phyloP scores from a whole-genome alignment of 2,113 vertebrate genomes.

The Neopipo cinnamomea region DNA sequence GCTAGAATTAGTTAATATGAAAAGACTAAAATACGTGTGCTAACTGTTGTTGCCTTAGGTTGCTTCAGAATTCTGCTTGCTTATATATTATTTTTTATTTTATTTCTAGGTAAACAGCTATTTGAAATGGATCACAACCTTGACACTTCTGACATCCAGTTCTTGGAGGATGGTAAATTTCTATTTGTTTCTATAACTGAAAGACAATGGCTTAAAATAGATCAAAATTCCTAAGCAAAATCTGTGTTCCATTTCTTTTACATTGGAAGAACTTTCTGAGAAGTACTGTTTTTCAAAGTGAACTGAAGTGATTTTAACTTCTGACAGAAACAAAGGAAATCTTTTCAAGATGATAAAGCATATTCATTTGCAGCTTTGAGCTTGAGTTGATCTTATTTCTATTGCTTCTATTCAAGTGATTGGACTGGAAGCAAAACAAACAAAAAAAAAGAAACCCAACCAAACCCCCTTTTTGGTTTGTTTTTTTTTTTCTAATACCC shows the following conservation, averaged over 20 bases:
- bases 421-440: neutral
- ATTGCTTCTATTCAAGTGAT: neutral
- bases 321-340: neutral
- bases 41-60: neutral
- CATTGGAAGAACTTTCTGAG: neutral
- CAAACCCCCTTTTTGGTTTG: neutral
- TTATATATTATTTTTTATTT: neutral
- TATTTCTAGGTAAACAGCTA: conserved; percentile 88
- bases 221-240: neutral
- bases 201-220: neutral
- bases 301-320: neutral
- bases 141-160: conserved; percentile 97
- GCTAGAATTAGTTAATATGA: neutral
- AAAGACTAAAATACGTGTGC: neutral
- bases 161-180: conserved; percentile 91
- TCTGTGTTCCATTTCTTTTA: neutral
- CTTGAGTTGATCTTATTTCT: neutral
- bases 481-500: neutral
- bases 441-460: rapidly evolving
- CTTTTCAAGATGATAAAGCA: neutral
- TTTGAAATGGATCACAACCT: conserved; percentile 98
- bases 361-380: neutral
- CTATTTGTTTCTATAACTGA: neutral
- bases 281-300: neutral
- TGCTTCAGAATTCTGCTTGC: neutral